These are phyloP conservation scores for Desmodus rotundus DNA, from an alignment of 2,113 vertebrate genomes.

Conservation along the genomic window DNA sequence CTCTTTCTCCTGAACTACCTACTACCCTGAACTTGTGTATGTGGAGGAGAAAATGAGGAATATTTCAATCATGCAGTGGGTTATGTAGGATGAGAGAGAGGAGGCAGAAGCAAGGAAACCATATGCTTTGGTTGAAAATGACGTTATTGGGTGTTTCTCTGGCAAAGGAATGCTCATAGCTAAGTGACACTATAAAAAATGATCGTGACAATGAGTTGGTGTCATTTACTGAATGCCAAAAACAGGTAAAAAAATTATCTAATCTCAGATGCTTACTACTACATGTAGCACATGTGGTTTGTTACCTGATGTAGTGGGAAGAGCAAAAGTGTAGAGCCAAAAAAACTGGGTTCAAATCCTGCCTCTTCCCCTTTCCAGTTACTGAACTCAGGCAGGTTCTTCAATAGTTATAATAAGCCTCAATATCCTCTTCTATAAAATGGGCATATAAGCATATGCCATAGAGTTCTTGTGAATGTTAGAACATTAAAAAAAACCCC, in stretches of 20 bases:
- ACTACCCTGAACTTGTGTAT: background rate
- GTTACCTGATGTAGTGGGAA: background rate
- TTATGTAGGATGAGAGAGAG: background rate
- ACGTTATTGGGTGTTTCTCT: background rate
- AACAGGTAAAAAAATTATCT: background rate
- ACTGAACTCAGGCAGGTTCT: background rate
- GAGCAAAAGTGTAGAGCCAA: background rate
- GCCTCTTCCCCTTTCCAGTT: background rate
- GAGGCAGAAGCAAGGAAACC: background rate
- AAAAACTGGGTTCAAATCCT: background rate
- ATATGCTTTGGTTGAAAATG: background rate
- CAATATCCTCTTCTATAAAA: background rate
- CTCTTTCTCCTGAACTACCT: background rate
- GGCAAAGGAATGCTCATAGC: background rate
- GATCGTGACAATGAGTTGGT: background rate
- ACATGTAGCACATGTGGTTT: background rate
- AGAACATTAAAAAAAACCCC: background rate
- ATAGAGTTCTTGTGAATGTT: background rate
- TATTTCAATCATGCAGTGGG: background rate
- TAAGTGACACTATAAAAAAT: background rate
- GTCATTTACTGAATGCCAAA: background rate
- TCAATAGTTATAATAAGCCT: background rate
- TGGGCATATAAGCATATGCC: background rate
- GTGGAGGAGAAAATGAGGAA: background rate
- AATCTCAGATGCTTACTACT: background rate